A percentile compares a stretch with the other conserved stretches of the same genome.
Conservation (phyloP, 2,797 vertebrate species). For the Erpetoichthys calabaricus region DNA sequence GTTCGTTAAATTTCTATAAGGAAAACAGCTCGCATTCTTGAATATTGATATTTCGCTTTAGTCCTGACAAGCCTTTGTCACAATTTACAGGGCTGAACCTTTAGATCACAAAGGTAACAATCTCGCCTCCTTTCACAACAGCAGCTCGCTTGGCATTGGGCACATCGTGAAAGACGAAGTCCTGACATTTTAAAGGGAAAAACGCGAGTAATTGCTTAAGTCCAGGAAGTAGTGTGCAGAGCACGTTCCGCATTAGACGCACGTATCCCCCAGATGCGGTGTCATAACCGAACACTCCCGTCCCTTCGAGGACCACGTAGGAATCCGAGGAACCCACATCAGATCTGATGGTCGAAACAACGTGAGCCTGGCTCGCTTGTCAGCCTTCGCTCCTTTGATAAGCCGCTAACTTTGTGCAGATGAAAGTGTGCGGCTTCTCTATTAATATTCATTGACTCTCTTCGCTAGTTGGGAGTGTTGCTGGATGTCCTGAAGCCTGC, state of each 20-base stretch:
- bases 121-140: conserved; percentile 51
- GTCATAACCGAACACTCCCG: not conserved
- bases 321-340: conserved; percentile 24
- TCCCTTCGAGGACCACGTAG: conserved; percentile 25
- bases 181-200: conserved; percentile 36
- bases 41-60: conserved; percentile 51
- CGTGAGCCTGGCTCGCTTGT: conserved; percentile 8
- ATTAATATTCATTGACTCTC: conserved; percentile 32
- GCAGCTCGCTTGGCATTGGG: conserved; percentile 34
- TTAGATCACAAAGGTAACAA: conserved; percentile 45
- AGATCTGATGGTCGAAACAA: conserved; percentile 17
- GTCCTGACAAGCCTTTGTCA: conserved; percentile 55
- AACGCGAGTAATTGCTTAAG: conserved; percentile 22
- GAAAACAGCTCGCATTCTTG: conserved; percentile 33
- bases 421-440: conserved; percentile 33
- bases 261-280: conserved; percentile 17
- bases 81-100: conserved; percentile 56
- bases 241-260: conserved; percentile 25
- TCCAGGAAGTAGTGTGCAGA: conserved; percentile 31
- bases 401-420: conserved; percentile 34
- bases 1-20: conserved; percentile 50
- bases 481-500: conserved; percentile 33
- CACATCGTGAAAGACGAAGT: conserved; percentile 32
- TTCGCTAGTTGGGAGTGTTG: conserved; percentile 25
- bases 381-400: conserved; percentile 18